A percentile compares a stretch with the other conserved stretches of the same genome.
These are phyloP conservation scores for Gymnoscopelus braueri DNA, from an alignment of 2,797 vertebrate species.

Conservation along the genomic window DNA sequence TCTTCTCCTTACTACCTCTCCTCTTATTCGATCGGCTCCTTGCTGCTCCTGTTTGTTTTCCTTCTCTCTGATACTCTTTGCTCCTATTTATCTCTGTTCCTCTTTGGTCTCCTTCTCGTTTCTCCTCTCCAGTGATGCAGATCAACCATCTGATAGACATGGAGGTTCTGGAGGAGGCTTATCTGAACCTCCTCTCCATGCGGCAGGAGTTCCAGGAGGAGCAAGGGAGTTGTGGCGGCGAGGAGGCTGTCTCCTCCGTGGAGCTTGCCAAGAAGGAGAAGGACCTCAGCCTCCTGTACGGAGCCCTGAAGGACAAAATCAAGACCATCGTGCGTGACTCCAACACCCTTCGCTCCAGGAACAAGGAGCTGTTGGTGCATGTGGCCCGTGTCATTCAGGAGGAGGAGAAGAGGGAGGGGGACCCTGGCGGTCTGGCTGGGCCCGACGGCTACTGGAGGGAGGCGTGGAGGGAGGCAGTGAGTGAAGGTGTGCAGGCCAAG, in stretches of 20 bases:
- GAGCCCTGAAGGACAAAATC: conserved; percentile 71
- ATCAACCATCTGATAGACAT: conserved; percentile 87
- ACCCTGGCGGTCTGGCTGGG: conserved; percentile 60
- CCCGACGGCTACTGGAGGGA: conserved; percentile 81
- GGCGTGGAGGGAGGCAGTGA: conserved; percentile 83
- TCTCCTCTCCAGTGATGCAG: conserved; percentile 82
- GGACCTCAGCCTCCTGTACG: conserved; percentile 87
- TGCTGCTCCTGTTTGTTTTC: too few species aligned
- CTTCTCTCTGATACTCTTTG: too few species aligned
- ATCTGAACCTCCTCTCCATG: conserved; percentile 82
- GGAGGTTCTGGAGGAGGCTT: conserved; percentile 85
- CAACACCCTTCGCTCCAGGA: conserved; percentile 63
- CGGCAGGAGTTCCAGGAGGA: conserved; percentile 79
- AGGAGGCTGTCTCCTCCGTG: conserved; percentile 52
- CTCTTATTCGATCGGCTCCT: too few species aligned
- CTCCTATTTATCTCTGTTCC: too few species aligned
- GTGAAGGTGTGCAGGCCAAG: conserved; percentile 71
- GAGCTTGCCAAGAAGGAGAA: conserved; percentile 81
- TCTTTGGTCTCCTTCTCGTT: background rate
- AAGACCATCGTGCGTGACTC: conserved; percentile 79
- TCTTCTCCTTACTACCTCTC: too few species aligned
- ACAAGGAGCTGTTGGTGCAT: conserved; percentile 69
- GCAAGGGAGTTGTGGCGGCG: conserved; percentile 37
- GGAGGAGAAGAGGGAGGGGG: conserved; percentile 75
- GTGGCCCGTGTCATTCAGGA: conserved; percentile 82